A percentile compares a stretch with the other conserved stretches of the same genome.
Evolutionary conservation across 2,888 invertebrate genomes (phyloP).

Genomic region (Napeogenes inachia): DNA sequence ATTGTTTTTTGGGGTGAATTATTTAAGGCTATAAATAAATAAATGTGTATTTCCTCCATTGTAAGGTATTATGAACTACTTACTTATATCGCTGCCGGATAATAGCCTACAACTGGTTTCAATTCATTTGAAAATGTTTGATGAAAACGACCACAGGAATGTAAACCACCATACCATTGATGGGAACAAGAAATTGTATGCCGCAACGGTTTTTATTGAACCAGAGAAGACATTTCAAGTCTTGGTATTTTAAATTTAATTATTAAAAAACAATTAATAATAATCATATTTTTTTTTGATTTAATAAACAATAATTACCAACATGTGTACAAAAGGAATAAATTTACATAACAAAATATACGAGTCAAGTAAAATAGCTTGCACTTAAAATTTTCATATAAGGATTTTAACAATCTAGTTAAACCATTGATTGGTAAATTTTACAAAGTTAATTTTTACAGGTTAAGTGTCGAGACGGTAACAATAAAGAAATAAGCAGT

Average conservation of each 20-base stretch:
- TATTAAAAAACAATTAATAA: background rate
- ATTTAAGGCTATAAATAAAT: no score
- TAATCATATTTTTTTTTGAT: no score
- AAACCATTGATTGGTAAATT: background rate
- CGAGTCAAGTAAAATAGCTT: no score
- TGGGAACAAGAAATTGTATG: slow-evolving; percentile 36
- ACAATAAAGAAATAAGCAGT: slow-evolving; percentile 33
- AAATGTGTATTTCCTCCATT: no score
- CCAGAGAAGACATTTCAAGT: slow-evolving; percentile 42
- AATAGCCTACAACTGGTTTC: slow-evolving; percentile 33
- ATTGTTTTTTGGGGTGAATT: no score
- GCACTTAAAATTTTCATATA: no score
- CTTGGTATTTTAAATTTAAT: slow-evolving; percentile 37
- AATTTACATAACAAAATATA: background rate
- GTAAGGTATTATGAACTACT: slow-evolving; percentile 17
- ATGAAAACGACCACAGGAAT: slow-evolving; percentile 33
- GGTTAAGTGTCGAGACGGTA: slow-evolving; percentile 41
- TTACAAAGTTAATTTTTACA: slow-evolving; percentile 28
- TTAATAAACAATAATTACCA: no score
- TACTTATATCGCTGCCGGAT: slow-evolving; percentile 23
- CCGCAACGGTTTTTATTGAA: slow-evolving; percentile 38
- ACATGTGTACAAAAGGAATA: background rate
- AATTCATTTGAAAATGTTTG: slow-evolving; percentile 37
- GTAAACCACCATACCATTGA: slow-evolving; percentile 35
- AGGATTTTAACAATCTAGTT: background rate